Evolutionary conservation across 2,113 vertebrate species (phyloP).

Genomic region (Phyllopteryx taeniolatus): DNA sequence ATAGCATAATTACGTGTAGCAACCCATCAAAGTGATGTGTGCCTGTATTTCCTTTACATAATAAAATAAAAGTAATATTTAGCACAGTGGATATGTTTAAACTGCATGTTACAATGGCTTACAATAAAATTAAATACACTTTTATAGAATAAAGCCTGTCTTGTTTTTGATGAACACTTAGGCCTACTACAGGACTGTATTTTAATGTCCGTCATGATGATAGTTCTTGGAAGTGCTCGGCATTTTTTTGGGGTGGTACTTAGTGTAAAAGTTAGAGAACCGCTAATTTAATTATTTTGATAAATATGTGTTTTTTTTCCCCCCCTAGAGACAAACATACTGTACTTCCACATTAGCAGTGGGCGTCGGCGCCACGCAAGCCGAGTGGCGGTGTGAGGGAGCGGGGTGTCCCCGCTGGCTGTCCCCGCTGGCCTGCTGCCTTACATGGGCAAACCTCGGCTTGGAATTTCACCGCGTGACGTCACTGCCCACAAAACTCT

Average conservation of each 20-base stretch:
- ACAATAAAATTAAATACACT: too few species aligned
- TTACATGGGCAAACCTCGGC: constrained; percentile 80
- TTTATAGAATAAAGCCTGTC: too few species aligned
- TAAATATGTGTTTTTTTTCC: background rate
- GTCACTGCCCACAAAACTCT: constrained; percentile 77
- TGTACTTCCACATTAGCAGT: background rate
- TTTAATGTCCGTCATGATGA: background rate
- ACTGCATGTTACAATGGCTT: too few species aligned
- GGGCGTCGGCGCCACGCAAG: background rate
- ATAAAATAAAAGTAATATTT: too few species aligned
- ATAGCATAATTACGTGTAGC: too few species aligned
- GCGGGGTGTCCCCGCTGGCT: constrained; percentile 12
- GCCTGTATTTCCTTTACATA: too few species aligned
- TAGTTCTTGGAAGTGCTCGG: background rate
- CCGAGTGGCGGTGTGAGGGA: background rate
- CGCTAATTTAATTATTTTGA: background rate
- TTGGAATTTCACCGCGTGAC: constrained; percentile 78
- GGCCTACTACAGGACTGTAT: too few species aligned
- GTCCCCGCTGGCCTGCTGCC: constrained; percentile 69
- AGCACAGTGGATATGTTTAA: too few species aligned
- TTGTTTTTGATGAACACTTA: background rate
- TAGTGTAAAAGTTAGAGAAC: too few species aligned
- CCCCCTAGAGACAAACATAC: background rate
- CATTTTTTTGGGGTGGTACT: background rate
- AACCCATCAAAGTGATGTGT: too few species aligned